Base-by-base conservation (phyloP, 1,140 invertebrate genomes). In the Eufriesea mexicana region DNA sequence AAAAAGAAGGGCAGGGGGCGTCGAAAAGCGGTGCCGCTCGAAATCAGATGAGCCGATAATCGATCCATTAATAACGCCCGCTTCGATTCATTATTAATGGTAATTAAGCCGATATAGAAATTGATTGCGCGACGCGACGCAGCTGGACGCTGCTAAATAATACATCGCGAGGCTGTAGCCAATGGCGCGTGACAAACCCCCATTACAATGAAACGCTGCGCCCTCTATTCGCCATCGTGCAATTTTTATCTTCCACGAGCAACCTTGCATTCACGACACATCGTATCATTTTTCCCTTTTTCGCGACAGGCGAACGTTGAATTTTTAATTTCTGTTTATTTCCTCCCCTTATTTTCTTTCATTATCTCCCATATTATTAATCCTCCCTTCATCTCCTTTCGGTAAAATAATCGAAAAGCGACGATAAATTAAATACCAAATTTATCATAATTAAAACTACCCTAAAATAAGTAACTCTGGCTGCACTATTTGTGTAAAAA, bases 171-270 rank as follows among this genome's bases (percentile, higher is more conserved):
- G 76, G 68, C 35, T 71, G 79, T 70, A 86, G 73, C 73, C 86
- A 88, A 88, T 88, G 87, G 85, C 83, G 87, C 86, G 86, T 85
- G 86, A 87, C 86, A 80, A 73, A 51, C 77, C 49, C 59, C 84
- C 76, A 62, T 79, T 75, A 62, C 67, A 78, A 77, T 73, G 71
- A 77, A 80, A 67, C 55, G 81, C 57, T 75, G 62, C 79, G 42
- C 35, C 54, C 71, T 51, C 59, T 42, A 59, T 84, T 47, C 47
- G 49, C 54, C 20, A 4, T 51, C 78, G 49, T 45, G 54, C 67
- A 62, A 47, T 59, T 61, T 86, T 72, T 79, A 79, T 86, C 66
- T 86, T 68, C 71, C 62, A 57, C 68, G 62, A 62, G 67, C 49
- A 25, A 9, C 25, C 23, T 28, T 62, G 8, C 16, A 25, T 62